phyloP scores from a whole-genome alignment of 2,113 vertebrate species.

The Ploceus nigricollis region DNA sequence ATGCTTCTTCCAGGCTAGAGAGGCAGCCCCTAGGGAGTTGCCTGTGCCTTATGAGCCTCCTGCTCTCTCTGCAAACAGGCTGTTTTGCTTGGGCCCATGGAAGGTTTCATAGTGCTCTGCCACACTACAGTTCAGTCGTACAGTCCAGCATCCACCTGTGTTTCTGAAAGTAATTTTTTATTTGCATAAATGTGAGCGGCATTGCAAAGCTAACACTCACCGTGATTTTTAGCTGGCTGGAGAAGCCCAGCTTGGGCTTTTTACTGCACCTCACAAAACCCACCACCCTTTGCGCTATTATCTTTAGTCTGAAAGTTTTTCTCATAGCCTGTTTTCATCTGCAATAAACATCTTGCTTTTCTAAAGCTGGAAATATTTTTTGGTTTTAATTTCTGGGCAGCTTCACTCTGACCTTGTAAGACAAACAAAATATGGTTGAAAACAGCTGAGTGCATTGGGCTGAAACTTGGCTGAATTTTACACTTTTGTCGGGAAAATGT shows the following conservation, averaged over 20 bases:
- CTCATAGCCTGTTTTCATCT: background rate
- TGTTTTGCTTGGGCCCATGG: background rate
- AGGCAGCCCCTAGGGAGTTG: background rate
- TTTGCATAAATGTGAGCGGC: background rate
- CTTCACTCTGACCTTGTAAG: background rate
- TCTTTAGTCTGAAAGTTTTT: background rate
- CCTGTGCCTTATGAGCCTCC: background rate
- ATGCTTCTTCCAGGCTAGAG: background rate
- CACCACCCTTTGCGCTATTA: background rate
- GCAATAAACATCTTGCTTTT: background rate
- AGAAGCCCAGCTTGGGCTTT: background rate
- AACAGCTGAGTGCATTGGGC: background rate
- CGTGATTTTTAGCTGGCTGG: accelerated
- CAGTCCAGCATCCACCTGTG: accelerated
- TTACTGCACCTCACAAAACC: background rate
- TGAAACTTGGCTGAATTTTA: background rate
- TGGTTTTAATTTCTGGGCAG: background rate
- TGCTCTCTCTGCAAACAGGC: background rate
- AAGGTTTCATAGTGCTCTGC: background rate
- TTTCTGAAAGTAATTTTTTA: background rate
- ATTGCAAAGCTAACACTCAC: background rate
- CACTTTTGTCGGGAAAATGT: background rate
- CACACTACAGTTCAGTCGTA: accelerated
- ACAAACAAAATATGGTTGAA: background rate
- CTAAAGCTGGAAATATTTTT: background rate